phyloP scores from a whole-genome alignment of 2,888 invertebrate species.

The Congeria kusceri region DNA sequence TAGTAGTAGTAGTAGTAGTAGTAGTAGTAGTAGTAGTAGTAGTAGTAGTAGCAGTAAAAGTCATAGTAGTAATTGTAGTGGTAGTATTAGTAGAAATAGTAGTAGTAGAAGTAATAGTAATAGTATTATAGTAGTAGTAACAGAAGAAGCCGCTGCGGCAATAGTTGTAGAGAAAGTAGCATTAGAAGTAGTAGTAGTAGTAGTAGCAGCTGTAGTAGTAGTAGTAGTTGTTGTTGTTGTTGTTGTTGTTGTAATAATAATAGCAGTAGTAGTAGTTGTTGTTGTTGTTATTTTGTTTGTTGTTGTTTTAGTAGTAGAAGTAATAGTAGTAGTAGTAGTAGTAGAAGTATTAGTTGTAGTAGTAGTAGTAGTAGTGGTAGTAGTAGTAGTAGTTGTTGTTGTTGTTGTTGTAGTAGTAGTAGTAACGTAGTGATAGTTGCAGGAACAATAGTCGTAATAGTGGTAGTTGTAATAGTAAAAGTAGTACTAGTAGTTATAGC shows the following conservation, averaged over 20 bases:
- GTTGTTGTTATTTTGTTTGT: slow-evolving; percentile 22
- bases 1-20: no score
- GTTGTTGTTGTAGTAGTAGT: slow-evolving; percentile 29
- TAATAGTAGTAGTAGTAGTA: slow-evolving; percentile 33
- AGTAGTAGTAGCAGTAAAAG: no score
- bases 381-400: slow-evolving; percentile 19
- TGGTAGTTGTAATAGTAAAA: slow-evolving; percentile 20
- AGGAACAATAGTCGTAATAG: slow-evolving; percentile 10
- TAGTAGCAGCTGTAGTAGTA: slow-evolving; percentile 17
- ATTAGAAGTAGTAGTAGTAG: no score
- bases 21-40: no score
- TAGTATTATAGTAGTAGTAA: no score
- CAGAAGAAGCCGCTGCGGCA: no score
- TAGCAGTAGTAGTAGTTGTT: slow-evolving; percentile 24
- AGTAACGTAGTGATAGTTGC: neutral
- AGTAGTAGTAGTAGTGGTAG: slow-evolving; percentile 33
- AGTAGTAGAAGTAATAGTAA: no score
- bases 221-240: neutral
- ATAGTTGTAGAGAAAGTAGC: no score
- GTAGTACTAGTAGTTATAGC: slow-evolving; percentile 30
- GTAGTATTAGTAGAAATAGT: no score
- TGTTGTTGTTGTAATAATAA: neutral
- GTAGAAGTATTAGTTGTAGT: slow-evolving; percentile 25
- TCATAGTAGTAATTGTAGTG: no score
- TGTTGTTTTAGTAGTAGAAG: slow-evolving; percentile 16